These are phyloP conservation scores for Brachypteracias leptosomus DNA, from an alignment of 2,113 vertebrate species.

Conservation along the genomic window DNA sequence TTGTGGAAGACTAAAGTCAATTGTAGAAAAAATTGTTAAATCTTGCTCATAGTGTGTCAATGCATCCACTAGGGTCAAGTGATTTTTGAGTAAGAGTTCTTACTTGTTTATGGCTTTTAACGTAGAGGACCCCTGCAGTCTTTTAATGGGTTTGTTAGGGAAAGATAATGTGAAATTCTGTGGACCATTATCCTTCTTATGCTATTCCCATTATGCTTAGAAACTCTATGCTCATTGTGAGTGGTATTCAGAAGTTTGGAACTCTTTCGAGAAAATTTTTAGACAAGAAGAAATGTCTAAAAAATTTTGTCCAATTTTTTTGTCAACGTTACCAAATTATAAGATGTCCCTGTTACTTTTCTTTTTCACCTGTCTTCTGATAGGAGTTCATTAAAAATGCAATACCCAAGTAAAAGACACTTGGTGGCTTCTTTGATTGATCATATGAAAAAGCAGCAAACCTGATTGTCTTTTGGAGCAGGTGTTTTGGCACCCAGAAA, in stretches of 20 bases:
- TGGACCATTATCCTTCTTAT: neutral
- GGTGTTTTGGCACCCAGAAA: neutral
- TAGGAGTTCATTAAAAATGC: neutral
- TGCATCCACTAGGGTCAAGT: too few relatives aligned
- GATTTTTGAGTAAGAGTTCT: too few relatives aligned
- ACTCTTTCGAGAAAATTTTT: neutral
- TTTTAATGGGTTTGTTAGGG: too few relatives aligned
- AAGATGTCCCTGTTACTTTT: neutral
- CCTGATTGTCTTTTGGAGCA: neutral
- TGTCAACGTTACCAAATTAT: neutral
- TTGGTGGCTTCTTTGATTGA: neutral
- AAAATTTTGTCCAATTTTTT: neutral
- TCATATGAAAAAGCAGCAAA: neutral
- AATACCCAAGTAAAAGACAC: neutral
- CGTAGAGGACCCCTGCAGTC: too few relatives aligned
- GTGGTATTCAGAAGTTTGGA: neutral
- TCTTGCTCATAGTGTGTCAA: too few relatives aligned
- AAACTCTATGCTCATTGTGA: neutral
- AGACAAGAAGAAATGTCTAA: accelerated
- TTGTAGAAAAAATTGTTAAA: too few relatives aligned
- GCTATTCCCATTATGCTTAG: neutral
- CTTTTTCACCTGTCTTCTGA: neutral
- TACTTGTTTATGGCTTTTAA: too few relatives aligned
- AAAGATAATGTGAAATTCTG: too few relatives aligned
- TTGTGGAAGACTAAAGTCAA: too few relatives aligned